Percentiles rank a stretch among this genome's conserved stretches.
These are phyloP conservation scores for Siderastrea radians DNA, from an alignment of 92 coral and sea anemone species.

Conservation along the genomic window DNA sequence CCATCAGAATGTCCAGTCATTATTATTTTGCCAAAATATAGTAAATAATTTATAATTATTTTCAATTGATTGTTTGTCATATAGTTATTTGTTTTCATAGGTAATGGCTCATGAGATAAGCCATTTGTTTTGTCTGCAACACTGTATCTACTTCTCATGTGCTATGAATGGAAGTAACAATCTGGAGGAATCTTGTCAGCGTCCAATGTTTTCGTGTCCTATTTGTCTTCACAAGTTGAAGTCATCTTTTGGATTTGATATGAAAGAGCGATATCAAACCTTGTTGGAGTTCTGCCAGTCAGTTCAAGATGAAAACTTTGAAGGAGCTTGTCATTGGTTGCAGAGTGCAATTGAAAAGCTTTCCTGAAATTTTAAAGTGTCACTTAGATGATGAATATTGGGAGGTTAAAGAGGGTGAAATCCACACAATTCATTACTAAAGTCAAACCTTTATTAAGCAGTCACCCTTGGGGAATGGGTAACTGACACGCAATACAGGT, in stretches of 20 bases:
- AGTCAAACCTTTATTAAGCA: no score
- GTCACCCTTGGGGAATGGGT: no score
- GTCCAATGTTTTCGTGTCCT: slow-evolving; percentile 71
- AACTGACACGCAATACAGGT: no score
- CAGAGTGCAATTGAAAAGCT: slow-evolving; percentile 37
- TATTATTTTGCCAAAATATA: no score
- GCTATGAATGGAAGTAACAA: slow-evolving; percentile 71
- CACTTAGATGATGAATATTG: no score
- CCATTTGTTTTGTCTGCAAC: slow-evolving; percentile 58
- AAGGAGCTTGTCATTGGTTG: slow-evolving; percentile 31
- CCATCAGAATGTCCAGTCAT: no score
- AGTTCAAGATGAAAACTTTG: slow-evolving; percentile 60
- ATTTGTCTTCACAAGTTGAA: slow-evolving; percentile 59
- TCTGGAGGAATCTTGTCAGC: slow-evolving; percentile 46
- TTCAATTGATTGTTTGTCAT: no score
- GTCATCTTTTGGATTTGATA: slow-evolving; percentile 29
- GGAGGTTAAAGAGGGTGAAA: no score
- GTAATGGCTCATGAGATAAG: slow-evolving; percentile 74
- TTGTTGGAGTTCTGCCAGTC: slow-evolving; percentile 49
- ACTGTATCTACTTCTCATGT: slow-evolving; percentile 63
- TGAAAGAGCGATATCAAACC: slow-evolving; percentile 60
- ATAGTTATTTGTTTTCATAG: slow-evolving; percentile 7
- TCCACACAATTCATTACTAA: no score
- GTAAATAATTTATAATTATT: no score
- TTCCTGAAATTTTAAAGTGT: neutral